Percentiles rank a stretch among this genome's conserved stretches.
Evolutionary conservation across 2,113 vertebrate genomes (phyloP).

Genomic region (Xenopus laevis): DNA sequence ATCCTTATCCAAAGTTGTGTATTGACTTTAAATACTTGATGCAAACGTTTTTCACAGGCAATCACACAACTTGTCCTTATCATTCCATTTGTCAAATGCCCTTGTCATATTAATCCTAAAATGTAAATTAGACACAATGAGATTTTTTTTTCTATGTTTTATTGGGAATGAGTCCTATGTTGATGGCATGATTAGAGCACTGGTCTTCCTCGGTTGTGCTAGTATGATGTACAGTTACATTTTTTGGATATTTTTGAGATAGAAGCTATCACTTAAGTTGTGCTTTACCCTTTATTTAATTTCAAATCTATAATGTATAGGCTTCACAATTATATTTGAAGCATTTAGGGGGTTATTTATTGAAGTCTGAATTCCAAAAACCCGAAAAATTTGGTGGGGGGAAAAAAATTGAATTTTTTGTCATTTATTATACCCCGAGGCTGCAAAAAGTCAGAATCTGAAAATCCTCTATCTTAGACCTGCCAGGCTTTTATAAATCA

Average conservation of each 20-base stretch:
- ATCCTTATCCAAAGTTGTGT: slow-evolving; percentile 36
- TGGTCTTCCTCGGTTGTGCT: too few species aligned
- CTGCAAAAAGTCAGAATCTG: too few species aligned
- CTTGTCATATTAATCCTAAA: slow-evolving; percentile 26
- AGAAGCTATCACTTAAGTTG: slow-evolving; percentile 10
- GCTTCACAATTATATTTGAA: slow-evolving; percentile 46
- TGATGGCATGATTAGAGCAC: slow-evolving; percentile 8
- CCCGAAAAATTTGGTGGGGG: too few species aligned
- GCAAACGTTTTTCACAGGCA: slow-evolving; percentile 19
- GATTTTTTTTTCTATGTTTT: not conserved
- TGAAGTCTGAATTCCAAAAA: too few species aligned
- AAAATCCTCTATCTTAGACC: too few species aligned
- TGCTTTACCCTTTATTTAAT: slow-evolving; percentile 26
- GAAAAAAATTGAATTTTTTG: too few species aligned
- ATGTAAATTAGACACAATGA: slow-evolving; percentile 47
- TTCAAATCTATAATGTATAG: slow-evolving; percentile 36
- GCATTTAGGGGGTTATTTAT: too few species aligned
- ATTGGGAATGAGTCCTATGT: slow-evolving; percentile 23
- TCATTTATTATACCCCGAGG: too few species aligned
- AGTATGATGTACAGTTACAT: not conserved
- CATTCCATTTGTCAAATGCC: slow-evolving; percentile 28
- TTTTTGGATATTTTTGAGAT: slow-evolving; percentile 10
- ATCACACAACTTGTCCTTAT: slow-evolving; percentile 5
- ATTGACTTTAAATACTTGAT: slow-evolving; percentile 13
- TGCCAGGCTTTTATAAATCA: too few species aligned